Evolutionary conservation across 2,113 vertebrate species (phyloP).

Genomic region (Indicator maculatus): DNA sequence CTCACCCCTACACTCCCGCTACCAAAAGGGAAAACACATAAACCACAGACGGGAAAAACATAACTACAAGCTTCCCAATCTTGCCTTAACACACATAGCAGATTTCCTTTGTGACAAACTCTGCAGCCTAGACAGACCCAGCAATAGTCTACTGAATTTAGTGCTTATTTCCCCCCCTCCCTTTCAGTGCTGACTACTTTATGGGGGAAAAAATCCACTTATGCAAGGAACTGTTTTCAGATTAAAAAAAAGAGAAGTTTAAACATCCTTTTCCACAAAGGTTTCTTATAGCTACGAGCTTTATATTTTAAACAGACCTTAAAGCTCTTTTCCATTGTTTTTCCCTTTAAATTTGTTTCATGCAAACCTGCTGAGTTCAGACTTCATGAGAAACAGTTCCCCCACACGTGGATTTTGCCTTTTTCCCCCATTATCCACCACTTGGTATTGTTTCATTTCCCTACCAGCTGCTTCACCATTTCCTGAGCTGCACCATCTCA

Average conservation of each 20-base stretch:
- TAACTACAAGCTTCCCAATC: not conserved
- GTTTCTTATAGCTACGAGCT: not conserved
- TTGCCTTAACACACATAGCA: not conserved
- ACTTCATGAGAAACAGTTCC: not conserved
- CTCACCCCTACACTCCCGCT: rapidly evolving
- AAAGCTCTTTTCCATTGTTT: not conserved
- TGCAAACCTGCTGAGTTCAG: not conserved
- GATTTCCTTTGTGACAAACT: not conserved
- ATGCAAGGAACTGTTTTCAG: not conserved
- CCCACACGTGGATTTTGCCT: not conserved
- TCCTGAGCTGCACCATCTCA: constrained; percentile 30
- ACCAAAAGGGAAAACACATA: not conserved
- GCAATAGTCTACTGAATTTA: not conserved
- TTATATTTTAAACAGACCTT: not conserved
- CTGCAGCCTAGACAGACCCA: not conserved
- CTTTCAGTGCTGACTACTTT: not conserved
- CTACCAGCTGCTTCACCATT: constrained; percentile 33
- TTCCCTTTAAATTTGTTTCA: not conserved
- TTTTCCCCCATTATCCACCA: not conserved
- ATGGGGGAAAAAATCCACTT: not conserved
- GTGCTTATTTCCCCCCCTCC: not conserved
- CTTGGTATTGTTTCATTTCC: constrained; percentile 28
- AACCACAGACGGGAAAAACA: not conserved
- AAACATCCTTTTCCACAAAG: not conserved
- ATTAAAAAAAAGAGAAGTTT: not conserved